Evolutionary conservation across 2,888 invertebrate genomes (phyloP), one percentile per base, ranked within the genome.

Genomic region (Agrotis ipsilon): DNA sequence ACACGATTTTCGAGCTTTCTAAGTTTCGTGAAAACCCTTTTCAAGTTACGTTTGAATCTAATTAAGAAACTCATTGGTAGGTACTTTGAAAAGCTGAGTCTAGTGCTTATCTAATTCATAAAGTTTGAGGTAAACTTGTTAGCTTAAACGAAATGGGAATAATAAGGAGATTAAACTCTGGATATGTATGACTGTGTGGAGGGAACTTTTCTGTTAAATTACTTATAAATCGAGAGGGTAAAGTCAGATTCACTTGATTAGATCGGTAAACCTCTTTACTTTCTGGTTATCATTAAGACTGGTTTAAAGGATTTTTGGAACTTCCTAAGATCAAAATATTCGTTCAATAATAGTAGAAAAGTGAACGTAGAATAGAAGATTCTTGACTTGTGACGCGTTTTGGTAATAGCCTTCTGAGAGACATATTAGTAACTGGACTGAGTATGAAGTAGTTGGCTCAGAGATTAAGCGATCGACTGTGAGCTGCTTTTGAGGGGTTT

Each of bases 101-200:
- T 58, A 57, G 57, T 16, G 27, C 45, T 73, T 52, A 61, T 21
- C 46, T 78, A 61, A 51, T 74, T 52, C 21, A 48, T 45, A 18
- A 51, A 73, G 19, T 72, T 73, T 60, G 19, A 39, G 24, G 16
- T 9, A 49, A 73, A 60, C 16, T 21, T 78, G 19, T 32, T 54
- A 45, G 32, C 54, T 43, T 49, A 71, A 52, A 54, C 5, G 19
- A 71, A 48, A 60, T 54, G 19, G 43, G 24, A 49, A 60, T 73
- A 71, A 58, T 45, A 78, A 72, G 72, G 32, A 49, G 72, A 60
- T 78, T 78, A 45, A 32, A 24, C 24, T n/a, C 16, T 46, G 39
- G 14, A 45, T 52, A 24, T 45, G 6, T 27, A 46, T 19, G 18
- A 43, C 19, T 75, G 19, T 21, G 11, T 7, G 19, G 18, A 7